phyloP scores from a whole-genome alignment of 1,140 invertebrate genomes.

The Whitmania pigra region DNA sequence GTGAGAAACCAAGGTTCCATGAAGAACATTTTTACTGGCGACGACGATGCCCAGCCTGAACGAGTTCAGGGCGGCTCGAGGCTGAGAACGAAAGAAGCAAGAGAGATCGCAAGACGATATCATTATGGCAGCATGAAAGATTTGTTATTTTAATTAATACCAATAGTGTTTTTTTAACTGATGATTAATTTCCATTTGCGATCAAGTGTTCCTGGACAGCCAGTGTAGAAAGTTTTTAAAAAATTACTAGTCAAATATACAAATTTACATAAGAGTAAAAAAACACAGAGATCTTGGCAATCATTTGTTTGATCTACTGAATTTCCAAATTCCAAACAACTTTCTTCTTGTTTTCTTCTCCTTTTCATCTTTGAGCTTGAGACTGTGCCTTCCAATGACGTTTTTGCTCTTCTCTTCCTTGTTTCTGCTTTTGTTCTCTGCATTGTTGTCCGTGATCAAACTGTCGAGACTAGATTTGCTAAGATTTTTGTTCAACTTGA shows the following conservation, averaged over 20 bases:
- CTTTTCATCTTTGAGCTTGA: not conserved
- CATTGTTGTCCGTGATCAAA: not conserved
- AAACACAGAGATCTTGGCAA: no score
- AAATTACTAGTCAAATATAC: not conserved
- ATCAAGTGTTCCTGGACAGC: not conserved
- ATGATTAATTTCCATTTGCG: not conserved
- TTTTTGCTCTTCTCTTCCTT: not conserved
- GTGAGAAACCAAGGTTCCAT: slow-evolving; percentile 18
- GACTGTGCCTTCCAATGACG: not conserved
- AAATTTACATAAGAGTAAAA: not conserved
- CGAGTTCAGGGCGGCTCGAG: not conserved
- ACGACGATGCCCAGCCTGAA: not conserved
- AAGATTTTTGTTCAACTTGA: not conserved
- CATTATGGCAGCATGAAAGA: slow-evolving; percentile 11
- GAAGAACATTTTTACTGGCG: not conserved
- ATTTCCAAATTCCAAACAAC: not conserved
- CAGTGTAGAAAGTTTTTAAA: not conserved
- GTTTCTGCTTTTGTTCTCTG: not conserved
- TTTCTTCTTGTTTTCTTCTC: not conserved
- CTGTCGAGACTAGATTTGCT: slow-evolving; percentile 9
- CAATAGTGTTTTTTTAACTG: not conserved
- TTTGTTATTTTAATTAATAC: not conserved
- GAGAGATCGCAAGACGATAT: slow-evolving; percentile 8
- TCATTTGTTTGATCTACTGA: no score
- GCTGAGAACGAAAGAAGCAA: slow-evolving; percentile 10